Evolutionary conservation across 2,888 invertebrate species (phyloP).

Genomic region (Mantis religiosa): DNA sequence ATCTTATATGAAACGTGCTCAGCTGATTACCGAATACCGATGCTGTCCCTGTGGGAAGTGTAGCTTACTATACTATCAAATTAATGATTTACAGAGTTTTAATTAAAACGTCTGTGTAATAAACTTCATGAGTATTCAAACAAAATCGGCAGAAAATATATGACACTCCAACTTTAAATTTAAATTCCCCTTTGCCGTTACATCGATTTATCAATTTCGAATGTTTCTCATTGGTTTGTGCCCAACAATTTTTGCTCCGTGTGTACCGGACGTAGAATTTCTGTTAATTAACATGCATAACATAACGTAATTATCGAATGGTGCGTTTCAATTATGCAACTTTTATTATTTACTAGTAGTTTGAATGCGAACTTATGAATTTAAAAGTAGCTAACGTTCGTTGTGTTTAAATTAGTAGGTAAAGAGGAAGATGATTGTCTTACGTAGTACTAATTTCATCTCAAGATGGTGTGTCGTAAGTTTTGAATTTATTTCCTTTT

Average conservation of each 20-base stretch:
- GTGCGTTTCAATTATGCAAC: neutral
- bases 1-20: neutral
- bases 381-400: neutral
- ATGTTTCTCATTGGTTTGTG: neutral
- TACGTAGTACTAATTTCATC: constrained; percentile 8
- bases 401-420: neutral
- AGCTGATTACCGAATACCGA: neutral
- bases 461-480: constrained; percentile 20
- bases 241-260: neutral
- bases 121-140: neutral
- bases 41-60: neutral
- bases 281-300: neutral
- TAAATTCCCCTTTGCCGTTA: neutral
- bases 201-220: neutral
- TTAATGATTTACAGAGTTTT: neutral
- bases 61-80: neutral
- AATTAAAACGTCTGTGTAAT: neutral
- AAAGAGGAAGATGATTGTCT: neutral
- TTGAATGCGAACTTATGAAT: neutral
- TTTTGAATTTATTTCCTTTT: constrained; percentile 22
- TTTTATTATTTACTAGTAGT: neutral
- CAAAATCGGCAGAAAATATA: neutral
- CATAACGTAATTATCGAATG: neutral
- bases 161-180: neutral
- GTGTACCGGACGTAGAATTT: neutral